Evolutionary conservation across 1,140 invertebrate genomes (phyloP).

Genomic region (Ladona fulva): DNA sequence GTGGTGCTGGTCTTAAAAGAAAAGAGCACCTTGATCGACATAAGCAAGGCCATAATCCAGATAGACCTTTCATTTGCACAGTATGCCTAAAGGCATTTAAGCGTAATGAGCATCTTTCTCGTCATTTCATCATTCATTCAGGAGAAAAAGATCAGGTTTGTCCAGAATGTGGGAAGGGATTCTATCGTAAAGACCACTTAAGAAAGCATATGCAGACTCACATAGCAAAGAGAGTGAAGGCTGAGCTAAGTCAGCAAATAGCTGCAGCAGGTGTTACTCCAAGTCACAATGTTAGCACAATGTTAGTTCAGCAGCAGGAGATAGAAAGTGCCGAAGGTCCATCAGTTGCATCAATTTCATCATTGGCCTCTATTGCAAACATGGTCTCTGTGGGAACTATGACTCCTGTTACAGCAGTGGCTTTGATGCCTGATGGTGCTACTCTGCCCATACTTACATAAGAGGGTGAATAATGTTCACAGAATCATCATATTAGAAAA

Average conservation of each 20-base stretch:
- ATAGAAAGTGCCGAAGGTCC: neutral
- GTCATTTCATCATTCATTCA: slow-evolving; percentile 77
- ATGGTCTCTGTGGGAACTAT: slow-evolving; percentile 15
- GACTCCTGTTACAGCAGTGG: slow-evolving; percentile 18
- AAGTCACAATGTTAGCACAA: neutral
- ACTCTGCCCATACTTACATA: slow-evolving; percentile 19
- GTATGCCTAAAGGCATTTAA: slow-evolving; percentile 78
- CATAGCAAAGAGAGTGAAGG: slow-evolving; percentile 69
- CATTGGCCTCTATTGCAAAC: slow-evolving; percentile 6
- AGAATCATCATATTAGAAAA: no score
- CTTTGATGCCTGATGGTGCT: slow-evolving; percentile 19
- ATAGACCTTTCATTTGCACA: slow-evolving; percentile 58
- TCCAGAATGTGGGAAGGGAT: slow-evolving; percentile 74
- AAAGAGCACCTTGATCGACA: slow-evolving; percentile 36
- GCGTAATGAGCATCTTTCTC: slow-evolving; percentile 70
- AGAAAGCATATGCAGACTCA: slow-evolving; percentile 71
- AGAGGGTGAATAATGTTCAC: neutral
- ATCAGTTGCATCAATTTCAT: neutral
- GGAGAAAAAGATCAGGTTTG: slow-evolving; percentile 78
- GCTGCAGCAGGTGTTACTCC: neutral
- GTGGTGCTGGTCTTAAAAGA: slow-evolving; percentile 29
- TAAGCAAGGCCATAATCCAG: slow-evolving; percentile 31
- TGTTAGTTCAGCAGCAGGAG: neutral
- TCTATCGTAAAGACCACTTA: slow-evolving; percentile 64
- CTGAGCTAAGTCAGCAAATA: slow-evolving; percentile 46